Evolutionary conservation across 30 jellyfish, hydroid and myxozoan species (phyloP), one percentile per base, ranked within the genome.

Genomic region (Cassiopea xamachana): DNA sequence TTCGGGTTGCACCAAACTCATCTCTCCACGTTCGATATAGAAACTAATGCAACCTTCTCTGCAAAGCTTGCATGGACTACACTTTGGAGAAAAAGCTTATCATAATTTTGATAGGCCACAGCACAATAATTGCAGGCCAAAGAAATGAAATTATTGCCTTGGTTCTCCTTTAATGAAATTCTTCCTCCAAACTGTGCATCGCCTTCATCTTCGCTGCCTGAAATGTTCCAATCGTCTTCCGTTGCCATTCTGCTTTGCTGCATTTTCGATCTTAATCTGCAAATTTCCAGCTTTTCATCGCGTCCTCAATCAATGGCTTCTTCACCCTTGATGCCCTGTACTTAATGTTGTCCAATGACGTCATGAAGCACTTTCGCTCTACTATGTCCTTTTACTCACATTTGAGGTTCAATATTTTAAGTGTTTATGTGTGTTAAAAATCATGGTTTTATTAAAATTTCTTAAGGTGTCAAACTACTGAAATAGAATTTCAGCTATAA

Each of bases 141-240:
- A 55, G 64, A 55, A 6, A 55, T 10, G 64, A 55, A 55, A 55
- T 6, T 55, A 27, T 59, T 83, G 72, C 92, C 93, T 86, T 75
- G 79, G 46, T 86, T 87, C 43, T 18, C 55, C 71, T 71, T 88
- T 1, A 81, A 3, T 43, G 46, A 64, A 88, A 60, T 71, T 70
- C 68, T 88, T 16, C 80, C 39, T 1, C 60, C 73, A 10, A 71
- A 45, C n/a, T n/a, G 89, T 1, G 46, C 44, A 39, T 88, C 95
- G 1, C 82, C 88, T 79, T 93, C 98, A 61, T 88, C 98, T 45
- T 93, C 98, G 84, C 98, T 93, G 27, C 86, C 98, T 15, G 96
- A 91, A 16, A 92, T 82, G 61, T 92, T 86, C 95, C 95, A 92
- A 60, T 82, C 91, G 43, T 82, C 93, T 1, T 88, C 95, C 46